Percentiles rank a stretch among this genome's conserved stretches.
These are phyloP conservation scores for Lymantria monacha DNA, from an alignment of 2,888 invertebrate species.

Conservation along the genomic window DNA sequence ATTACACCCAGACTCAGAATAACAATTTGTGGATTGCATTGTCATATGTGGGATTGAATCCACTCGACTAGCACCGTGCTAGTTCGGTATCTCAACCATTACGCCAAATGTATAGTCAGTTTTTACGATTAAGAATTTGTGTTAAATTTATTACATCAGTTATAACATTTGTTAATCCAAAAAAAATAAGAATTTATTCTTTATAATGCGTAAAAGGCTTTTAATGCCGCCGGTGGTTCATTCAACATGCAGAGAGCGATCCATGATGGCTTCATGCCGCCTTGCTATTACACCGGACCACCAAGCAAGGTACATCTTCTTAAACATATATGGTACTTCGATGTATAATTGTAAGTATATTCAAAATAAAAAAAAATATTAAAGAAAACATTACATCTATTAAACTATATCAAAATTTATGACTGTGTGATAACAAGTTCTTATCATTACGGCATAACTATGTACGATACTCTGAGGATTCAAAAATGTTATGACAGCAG, in stretches of 20 bases:
- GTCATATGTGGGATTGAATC: too few species aligned
- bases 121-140: too few species aligned
- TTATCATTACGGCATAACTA: slow-evolving; percentile 52
- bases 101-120: too few species aligned
- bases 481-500: slow-evolving; percentile 77
- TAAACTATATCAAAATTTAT: slow-evolving; percentile 49
- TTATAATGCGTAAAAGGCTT: not conserved
- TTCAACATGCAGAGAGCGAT: not conserved
- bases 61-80: too few species aligned
- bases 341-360: too few species aligned
- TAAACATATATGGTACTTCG: too few species aligned
- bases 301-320: not conserved
- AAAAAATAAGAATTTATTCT: too few species aligned
- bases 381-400: slow-evolving; percentile 13
- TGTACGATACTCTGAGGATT: slow-evolving; percentile 64
- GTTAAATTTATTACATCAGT: too few species aligned
- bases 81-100: too few species aligned
- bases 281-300: not conserved
- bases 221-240: not conserved
- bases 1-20: too few species aligned
- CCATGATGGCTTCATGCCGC: not conserved
- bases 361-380: slow-evolving; percentile 9
- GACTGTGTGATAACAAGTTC: slow-evolving; percentile 48
- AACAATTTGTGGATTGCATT: too few species aligned
- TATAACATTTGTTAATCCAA: too few species aligned